Evolutionary conservation across 2,113 vertebrate species (phyloP), one percentile per base, ranked within the genome.

Genomic region (Ailuropoda melanoleuca): DNA sequence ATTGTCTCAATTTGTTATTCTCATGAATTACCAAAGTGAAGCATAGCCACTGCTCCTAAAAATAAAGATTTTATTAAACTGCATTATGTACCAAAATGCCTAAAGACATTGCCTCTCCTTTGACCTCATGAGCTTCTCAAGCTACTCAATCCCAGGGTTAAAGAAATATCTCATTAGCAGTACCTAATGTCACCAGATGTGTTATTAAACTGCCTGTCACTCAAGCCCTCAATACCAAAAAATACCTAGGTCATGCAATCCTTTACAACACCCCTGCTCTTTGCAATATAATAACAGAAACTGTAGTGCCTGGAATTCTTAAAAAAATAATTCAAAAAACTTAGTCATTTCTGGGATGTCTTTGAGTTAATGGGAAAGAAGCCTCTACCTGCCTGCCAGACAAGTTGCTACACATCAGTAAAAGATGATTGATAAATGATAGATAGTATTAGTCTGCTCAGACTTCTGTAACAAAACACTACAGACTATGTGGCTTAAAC

Each of bases 1-100:
- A 77, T 66, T 90, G 81, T 90, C 56, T 75, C 46, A 68, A 70
- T 55, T 90, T 92, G 74, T 81, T 95, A 62, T 92, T 58, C 74
- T 86, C 66, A 46, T 46, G 68, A 88, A 80, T 90, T 72, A 62
- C 62, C 78, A 95, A 62, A 88, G 39, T 48, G 23, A 87, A 78
- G 37, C 81, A 64, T 0, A 83, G 81, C 29, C 12, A 5, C 46
- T 60, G 12, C 34, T 84, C 74, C 93, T 85, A 88, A 95, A 96
- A 75, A 92, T 82, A 89, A 70, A 91, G 58, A 55, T 93, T 83
- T 56, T 43, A 82, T 90, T 94, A 70, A 90, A 92, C 74, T 84
- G 64, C 64, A 82, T 72, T 75, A 77, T 64, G 70, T 39, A 48
- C 37, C 72, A 48, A 43, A 95, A 64, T 31, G 19, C 68, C 81